Conservation (phyloP, 1,140 invertebrate genomes). For the Brachionus plicatilis region DNA sequence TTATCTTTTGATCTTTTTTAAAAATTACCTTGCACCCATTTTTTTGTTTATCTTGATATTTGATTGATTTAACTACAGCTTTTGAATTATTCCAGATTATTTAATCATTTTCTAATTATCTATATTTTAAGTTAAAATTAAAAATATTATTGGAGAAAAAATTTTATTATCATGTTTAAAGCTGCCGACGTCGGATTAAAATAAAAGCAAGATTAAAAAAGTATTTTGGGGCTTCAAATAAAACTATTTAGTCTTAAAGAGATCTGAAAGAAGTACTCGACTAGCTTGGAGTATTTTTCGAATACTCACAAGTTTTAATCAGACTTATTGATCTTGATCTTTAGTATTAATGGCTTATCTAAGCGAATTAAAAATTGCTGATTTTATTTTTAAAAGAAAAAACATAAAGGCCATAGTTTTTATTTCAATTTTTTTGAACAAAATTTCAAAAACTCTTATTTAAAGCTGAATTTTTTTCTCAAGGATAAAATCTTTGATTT, state of each 20-base stretch:
- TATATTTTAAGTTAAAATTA: not conserved
- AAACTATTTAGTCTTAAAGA: not conserved
- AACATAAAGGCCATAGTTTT: too few species aligned
- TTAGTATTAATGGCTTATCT: not conserved
- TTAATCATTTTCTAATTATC: not conserved
- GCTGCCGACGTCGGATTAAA: not conserved
- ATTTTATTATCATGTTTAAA: not conserved
- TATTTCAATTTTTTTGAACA: not conserved
- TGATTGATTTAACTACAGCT: not conserved
- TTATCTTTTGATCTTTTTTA: not conserved
- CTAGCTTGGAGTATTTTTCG: not conserved
- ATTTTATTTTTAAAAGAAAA: not conserved
- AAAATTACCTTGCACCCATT: slow-evolving; percentile 32
- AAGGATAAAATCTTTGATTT: not conserved
- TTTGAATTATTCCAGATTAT: not conserved
- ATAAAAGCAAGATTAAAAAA: not conserved
- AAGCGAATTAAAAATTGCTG: not conserved
- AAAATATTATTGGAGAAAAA: not conserved
- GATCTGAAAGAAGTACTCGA: not conserved
- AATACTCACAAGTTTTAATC: not conserved
- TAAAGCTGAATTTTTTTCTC: not conserved
- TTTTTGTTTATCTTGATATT: not conserved
- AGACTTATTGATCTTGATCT: not conserved
- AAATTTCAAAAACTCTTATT: not conserved
- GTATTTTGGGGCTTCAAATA: not conserved